Percentiles rank a stretch among this genome's conserved stretches.
Conservation (phyloP, 2,797 vertebrate genomes). For the Loriculus beryllinus region DNA sequence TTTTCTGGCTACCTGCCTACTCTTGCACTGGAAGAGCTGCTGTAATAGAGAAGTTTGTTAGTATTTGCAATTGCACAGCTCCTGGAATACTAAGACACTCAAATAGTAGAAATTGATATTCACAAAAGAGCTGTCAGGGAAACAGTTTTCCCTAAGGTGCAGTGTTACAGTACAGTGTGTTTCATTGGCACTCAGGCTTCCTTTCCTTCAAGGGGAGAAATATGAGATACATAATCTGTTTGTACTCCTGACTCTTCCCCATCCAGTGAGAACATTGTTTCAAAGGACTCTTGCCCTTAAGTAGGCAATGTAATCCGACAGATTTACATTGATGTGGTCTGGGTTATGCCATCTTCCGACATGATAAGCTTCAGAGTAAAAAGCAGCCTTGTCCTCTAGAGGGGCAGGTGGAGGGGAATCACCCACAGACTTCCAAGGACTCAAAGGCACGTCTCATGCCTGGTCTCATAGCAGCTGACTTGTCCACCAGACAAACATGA, state of each 20-base stretch:
- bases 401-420: neutral
- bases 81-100: neutral
- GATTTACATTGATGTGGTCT: neutral
- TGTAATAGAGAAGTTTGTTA: neutral
- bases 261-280: neutral
- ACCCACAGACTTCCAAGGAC: neutral
- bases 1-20: neutral
- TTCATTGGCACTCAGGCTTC: neutral
- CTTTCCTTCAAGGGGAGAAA: neutral
- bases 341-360: neutral
- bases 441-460: neutral
- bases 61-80: conserved; percentile 17
- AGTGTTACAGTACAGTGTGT: neutral
- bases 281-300: neutral
- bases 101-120: neutral
- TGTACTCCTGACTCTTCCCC: neutral
- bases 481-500: neutral
- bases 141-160: conserved; percentile 25
- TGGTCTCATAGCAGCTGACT: neutral
- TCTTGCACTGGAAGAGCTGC: neutral
- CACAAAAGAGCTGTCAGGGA: conserved; percentile 12
- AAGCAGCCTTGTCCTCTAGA: neutral
- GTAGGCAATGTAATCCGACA: neutral
- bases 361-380: neutral
- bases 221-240: neutral